These are phyloP conservation scores for Conomelus anceps DNA, from an alignment of 2,888 invertebrate genomes.

Conservation along the genomic window DNA sequence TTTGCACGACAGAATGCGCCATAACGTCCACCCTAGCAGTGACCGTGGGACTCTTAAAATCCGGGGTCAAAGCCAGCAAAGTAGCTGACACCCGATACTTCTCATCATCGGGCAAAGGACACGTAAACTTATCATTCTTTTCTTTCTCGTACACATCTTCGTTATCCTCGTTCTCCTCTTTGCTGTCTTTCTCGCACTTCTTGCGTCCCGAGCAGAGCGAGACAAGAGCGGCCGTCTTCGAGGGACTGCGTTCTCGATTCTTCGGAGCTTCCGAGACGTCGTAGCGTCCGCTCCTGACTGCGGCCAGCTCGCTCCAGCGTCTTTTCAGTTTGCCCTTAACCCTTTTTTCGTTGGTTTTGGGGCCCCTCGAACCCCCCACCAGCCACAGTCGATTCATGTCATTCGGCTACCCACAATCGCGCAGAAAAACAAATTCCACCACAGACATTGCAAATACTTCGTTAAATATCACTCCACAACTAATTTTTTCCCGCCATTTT, in stretches of 20 bases:
- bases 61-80: neutral
- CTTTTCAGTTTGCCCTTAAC: constrained; percentile 34
- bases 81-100: neutral
- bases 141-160: neutral
- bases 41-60: neutral
- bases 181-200: neutral
- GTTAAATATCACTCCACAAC: neutral
- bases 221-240: neutral
- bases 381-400: neutral
- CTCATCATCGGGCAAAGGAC: neutral
- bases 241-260: neutral
- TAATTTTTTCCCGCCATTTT: neutral
- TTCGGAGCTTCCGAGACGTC: constrained; percentile 16
- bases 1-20: neutral
- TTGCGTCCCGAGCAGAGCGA: neutral
- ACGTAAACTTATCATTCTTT: neutral
- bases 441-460: neutral
- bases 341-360: constrained; percentile 13
- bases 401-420: neutral
- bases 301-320: constrained; percentile 36
- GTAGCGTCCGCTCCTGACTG: constrained; percentile 26
- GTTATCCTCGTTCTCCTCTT: neutral
- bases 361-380: neutral
- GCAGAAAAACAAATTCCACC: neutral
- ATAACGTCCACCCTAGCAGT: neutral